Base-by-base conservation (phyloP, 2,113 vertebrate genomes). In the Spilogale gracilis region DNA sequence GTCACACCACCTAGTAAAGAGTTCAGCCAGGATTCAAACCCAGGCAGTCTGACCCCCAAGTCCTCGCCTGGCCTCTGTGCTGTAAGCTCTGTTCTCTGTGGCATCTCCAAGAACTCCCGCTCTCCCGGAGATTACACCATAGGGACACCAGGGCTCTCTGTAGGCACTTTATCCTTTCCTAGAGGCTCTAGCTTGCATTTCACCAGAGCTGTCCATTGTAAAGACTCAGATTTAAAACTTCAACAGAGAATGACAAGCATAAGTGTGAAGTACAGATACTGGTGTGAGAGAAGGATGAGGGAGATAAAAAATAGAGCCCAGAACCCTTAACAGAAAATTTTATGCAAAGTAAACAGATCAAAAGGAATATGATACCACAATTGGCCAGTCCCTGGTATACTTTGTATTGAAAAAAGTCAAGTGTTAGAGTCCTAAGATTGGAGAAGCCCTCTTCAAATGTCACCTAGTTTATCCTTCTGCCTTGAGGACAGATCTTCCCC, bases 51-150 rank as follows among this genome's bases (percentile, higher is more conserved):
- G 65, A 56, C 9, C 45, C 11, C 13, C 1, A 3, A 76, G 20
- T 13, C 25, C 30, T 78, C 27, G 48, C 27, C 20, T 25, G n/a
- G n/a, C 8, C 38, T 21, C 23, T 0, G 0, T 48, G 0, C 52
- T 87, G 3, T 1, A 0, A 52, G 48, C 12, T 58, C 58, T 0
- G 0, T 4, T 30, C 3, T 12, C 71, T 2, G 3, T 8, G 25
- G 60, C 3, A 52, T 48, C 4, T 84, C 87, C 17, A 52, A 52
- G 9, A 84, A 50, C 23, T 1, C 58, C 20, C 38, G 38, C 30
- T 16, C 50, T 71, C 79, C 65, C 21, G 30, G 20, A 69, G 27
- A n/a, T 8, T 4, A 82, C 76, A 56, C 50, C 50, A 48, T 13
- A 52, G 23, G 30, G 25, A 23, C 0, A 0, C 8, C 2, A 11